Evolutionary conservation across 2,797 vertebrate genomes (phyloP), one percentile per base, ranked within the genome.

Genomic region (Botia kubotai): DNA sequence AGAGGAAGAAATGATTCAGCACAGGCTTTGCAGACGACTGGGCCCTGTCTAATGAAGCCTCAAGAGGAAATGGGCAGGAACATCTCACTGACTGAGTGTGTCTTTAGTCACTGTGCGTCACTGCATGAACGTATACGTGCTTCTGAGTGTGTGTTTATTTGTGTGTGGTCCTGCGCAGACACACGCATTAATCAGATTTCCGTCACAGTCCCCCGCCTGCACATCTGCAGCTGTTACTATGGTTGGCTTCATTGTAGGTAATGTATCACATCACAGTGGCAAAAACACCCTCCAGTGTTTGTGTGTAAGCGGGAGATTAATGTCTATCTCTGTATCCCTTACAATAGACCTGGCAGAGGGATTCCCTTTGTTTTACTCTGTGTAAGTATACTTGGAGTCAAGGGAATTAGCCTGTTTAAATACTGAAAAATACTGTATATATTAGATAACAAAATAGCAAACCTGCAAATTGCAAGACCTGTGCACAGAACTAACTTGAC

Each of bases 1-100:
- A 79, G 67, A 78, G 77, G 36, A 43, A 75, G 50, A 65, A 55
- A 75, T 39, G 63, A 73, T 81, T 71, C 74, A 67, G 67, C 63
- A 29, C 19, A 62, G 60, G 60, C 48, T 53, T 26, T 48, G 55
- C 79, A 69, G 53, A 36, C 23, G 23, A 66, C 62, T 73, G 57
- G 39, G 74, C 17, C 16, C 52, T 10, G 77, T 75, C 80, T 86
- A 84, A 85, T 83, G 46, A 74, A 79, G 53, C 72, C 85, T 75
- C 75, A 8, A 7, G 39, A 62, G 77, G 83, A 87, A 66, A 79
- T 53, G 39, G 26, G 13, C 39, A 46, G 17, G 33, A 57, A 75
- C 52, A 50, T 69, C 79, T 86, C 79, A 36, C 75, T 82, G 82
- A 68, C 60, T 79, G 75, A 14, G 52, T 67, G 50, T 57, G 55